phyloP scores from a whole-genome alignment of 1,140 invertebrate species.

The Ceratina australensis region DNA sequence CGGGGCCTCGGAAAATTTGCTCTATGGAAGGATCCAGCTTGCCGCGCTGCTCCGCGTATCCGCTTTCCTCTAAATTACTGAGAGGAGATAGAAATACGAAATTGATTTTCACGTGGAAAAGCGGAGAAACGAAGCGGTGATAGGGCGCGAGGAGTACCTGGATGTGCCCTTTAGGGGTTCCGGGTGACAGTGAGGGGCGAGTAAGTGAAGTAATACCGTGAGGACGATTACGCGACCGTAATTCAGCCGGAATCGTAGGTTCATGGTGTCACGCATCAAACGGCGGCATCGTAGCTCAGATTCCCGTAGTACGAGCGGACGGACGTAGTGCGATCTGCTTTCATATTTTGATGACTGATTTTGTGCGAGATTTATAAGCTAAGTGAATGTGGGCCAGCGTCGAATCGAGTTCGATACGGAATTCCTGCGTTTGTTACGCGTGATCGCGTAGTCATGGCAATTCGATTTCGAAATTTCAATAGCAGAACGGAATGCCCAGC shows the following conservation, averaged over 20 bases:
- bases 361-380: not conserved
- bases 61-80: not conserved
- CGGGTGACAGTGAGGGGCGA: not conserved
- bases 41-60: not conserved
- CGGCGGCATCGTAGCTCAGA: slow-evolving; percentile 15
- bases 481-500: too few relatives aligned
- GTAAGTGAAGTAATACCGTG: slow-evolving; percentile 2
- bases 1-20: slow-evolving; percentile 6
- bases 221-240: slow-evolving; percentile 27
- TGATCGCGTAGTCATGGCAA: not conserved
- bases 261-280: slow-evolving; percentile 26
- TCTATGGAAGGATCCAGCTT: slow-evolving; percentile 9
- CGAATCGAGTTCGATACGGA: not conserved
- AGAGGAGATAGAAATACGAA: too few relatives aligned
- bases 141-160: slow-evolving; percentile 38
- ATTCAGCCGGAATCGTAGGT: slow-evolving; percentile 24
- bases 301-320: not conserved
- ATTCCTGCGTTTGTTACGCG: slow-evolving; percentile 17
- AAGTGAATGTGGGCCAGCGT: slow-evolving; percentile 18
- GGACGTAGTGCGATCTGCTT: not conserved
- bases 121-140: not conserved
- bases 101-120: not conserved
- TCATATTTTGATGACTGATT: slow-evolving; percentile 26
- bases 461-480: not conserved
- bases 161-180: not conserved